Evolutionary conservation across 2,888 invertebrate genomes (phyloP), one percentile per base, ranked within the genome.

Genomic region (Drosophila borborema): DNA sequence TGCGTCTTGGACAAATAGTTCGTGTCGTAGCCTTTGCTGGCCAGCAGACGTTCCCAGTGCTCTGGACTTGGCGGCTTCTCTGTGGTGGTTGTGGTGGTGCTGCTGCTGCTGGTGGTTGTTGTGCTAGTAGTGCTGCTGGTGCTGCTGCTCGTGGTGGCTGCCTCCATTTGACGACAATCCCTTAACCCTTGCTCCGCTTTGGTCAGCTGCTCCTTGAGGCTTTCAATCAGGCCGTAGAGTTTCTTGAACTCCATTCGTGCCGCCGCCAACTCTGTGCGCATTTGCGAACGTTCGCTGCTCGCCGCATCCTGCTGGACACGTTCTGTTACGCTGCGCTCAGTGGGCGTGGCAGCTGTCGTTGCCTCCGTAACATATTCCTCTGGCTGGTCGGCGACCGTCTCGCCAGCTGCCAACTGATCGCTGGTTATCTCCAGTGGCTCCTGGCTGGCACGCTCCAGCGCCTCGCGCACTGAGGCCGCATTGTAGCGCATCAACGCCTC

Each of bases 401-500:
- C 68, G 4, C 53, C 78, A 0, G 63, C 73, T 0, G 51, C 54
- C 10, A 77, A 10, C 43, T 84, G 76, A 68, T 85, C 85, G 1
- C 73, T 72, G 14, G 70, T 71, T 4, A 92, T 81, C 59, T 92
- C 91, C 16, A 92, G 49, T 0, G 92, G 92, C 28, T 87, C 87
- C 9, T 79, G 73, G 36, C 77, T 88, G 12, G 91, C 92, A 4
- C 89, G 81, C 34, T 87, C 81, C 40, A 92, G 61, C 1, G 92
- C 92, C 54, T 92, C 91, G 2, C 83, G 83, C 55, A 92, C 89
- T 14, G 92, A 91, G 40, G 90, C 92, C 0, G 90, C 91, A 82
- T 92, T 92, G 63, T 92, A 89, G 10, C 92, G 92, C 90, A 89
- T 90, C 12, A 92, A 58, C 0, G 92, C 92, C 68, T 92, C 91